These are phyloP conservation scores for Diarsia dahlii DNA, from an alignment of 2,888 invertebrate species.

Conservation along the genomic window DNA sequence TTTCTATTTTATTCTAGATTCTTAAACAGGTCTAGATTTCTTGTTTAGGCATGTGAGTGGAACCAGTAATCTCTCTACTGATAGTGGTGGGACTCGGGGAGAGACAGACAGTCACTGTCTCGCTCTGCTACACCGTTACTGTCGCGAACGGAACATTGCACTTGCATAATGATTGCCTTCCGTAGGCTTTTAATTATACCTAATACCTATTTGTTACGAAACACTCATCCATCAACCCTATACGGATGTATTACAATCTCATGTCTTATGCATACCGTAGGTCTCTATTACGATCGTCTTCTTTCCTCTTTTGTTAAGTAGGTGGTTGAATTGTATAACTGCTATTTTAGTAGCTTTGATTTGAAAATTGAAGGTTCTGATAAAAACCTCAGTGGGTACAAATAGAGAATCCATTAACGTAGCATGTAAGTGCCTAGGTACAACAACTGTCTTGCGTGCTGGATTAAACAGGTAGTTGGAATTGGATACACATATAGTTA, in stretches of 20 bases:
- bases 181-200: conserved; percentile 46
- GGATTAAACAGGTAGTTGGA: neutral
- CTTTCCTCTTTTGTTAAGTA: conserved; percentile 11
- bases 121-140: conserved; percentile 37
- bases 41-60: conserved; percentile 65
- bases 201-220: conserved; percentile 33
- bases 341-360: neutral
- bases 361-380: neutral
- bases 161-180: conserved; percentile 56
- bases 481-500: neutral
- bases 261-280: conserved; percentile 27
- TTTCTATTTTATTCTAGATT: conserved; percentile 70
- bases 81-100: conserved; percentile 41
- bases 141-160: conserved; percentile 48
- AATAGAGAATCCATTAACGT: neutral
- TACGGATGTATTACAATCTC: conserved; percentile 43
- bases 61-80: conserved; percentile 68
- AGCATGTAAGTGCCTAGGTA: neutral
- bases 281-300: conserved; percentile 15
- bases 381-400: neutral
- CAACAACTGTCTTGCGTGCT: too few relatives aligned
- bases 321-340: conserved; percentile 18
- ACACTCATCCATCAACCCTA: conserved; percentile 35
- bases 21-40: conserved; percentile 72
- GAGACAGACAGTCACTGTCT: conserved; percentile 44